These are phyloP conservation scores for Rutilus rutilus DNA, from an alignment of 2,113 vertebrate genomes.

Conservation along the genomic window DNA sequence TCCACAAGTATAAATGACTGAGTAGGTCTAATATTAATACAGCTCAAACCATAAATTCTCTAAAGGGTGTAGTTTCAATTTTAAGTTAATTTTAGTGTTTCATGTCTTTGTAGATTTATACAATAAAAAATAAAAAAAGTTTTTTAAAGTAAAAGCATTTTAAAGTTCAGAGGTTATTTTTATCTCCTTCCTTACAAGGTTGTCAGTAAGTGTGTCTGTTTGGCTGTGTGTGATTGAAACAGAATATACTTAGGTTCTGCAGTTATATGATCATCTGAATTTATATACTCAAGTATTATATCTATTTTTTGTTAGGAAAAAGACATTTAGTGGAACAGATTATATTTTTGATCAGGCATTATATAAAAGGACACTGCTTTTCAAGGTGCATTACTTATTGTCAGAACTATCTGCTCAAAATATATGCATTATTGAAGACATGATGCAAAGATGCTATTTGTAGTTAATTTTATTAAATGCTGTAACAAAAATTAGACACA, in stretches of 20 bases:
- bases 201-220: background rate
- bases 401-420: conserved; percentile 14
- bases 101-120: background rate
- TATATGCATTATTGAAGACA: background rate
- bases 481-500: background rate
- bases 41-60: background rate
- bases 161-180: conserved; percentile 17
- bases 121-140: background rate
- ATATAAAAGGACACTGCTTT: conserved; percentile 14
- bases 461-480: conserved; percentile 27
- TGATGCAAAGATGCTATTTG: conserved; percentile 9
- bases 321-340: conserved; percentile 16
- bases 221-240: conserved; percentile 21
- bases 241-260: background rate
- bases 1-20: conserved; percentile 5
- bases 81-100: background rate
- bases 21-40: background rate
- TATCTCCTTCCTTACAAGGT: background rate
- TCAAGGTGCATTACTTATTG: conserved; percentile 2
- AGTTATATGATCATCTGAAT: conserved; percentile 10
- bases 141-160: conserved; percentile 17
- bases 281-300: conserved; percentile 36
- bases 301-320: conserved; percentile 40
- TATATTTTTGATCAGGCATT: conserved; percentile 17
- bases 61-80: background rate